phyloP scores from a whole-genome alignment of 2,888 invertebrate species.

The Lasioglossum malachurum region DNA sequence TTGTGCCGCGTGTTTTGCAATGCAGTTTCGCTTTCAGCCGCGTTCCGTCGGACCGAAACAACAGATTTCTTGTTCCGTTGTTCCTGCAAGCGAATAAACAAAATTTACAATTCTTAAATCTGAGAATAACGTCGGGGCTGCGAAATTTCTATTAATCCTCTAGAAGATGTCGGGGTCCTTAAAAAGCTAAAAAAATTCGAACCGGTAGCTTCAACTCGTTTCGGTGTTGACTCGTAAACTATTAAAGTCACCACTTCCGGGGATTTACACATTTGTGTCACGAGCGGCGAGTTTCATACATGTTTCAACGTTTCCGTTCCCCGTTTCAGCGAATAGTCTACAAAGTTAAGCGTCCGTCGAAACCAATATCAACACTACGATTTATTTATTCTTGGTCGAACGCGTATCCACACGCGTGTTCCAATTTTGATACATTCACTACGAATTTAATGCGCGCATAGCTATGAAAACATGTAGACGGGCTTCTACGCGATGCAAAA shows the following conservation, averaged over 20 bases:
- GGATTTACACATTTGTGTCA: neutral
- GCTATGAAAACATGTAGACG: neutral
- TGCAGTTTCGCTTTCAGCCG: conserved; percentile 14
- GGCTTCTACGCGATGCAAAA: neutral
- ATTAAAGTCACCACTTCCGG: neutral
- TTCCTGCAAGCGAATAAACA: neutral
- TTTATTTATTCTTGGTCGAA: neutral
- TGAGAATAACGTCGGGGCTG: too few species aligned
- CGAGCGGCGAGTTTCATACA: neutral
- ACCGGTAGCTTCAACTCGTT: neutral
- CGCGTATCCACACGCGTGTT: neutral
- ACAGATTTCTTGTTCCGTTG: neutral
- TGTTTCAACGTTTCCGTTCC: neutral
- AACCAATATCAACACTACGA: neutral
- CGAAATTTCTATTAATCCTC: too few species aligned
- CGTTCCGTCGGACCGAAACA: neutral
- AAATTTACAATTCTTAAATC: neutral
- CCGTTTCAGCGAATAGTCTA: neutral
- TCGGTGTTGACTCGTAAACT: neutral
- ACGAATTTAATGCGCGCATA: neutral
- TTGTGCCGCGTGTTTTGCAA: neutral
- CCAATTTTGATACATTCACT: neutral
- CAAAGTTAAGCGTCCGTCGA: neutral
- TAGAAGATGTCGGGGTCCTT: neutral
- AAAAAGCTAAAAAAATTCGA: neutral